Conservation (phyloP, 2,797 vertebrate genomes). For the Sciaenops ocellatus region DNA sequence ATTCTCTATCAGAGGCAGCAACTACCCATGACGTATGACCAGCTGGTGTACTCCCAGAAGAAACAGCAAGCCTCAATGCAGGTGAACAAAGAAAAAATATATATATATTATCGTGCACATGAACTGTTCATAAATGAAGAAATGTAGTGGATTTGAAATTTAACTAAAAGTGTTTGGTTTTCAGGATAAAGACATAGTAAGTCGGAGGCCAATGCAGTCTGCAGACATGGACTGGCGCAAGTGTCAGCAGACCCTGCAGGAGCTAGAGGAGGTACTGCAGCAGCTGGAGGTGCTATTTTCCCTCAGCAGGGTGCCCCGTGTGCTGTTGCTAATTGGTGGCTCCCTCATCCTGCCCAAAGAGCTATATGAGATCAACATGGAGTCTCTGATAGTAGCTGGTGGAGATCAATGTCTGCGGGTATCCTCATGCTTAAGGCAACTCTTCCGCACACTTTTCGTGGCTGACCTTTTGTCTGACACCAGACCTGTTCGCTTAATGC, state of each 20-base stretch:
- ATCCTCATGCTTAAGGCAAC: conserved; percentile 88
- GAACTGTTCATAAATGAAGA: neutral
- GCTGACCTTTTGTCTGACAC: conserved; percentile 93
- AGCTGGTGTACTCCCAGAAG: conserved; percentile 89
- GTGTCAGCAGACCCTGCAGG: conserved; percentile 88
- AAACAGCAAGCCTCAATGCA: conserved; percentile 74
- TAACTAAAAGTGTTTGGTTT: conserved; percentile 14
- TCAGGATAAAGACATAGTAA: conserved; percentile 83
- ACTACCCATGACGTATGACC: conserved; percentile 95
- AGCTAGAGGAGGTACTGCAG: conserved; percentile 90
- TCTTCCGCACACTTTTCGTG: conserved; percentile 93
- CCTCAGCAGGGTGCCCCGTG: conserved; percentile 90
- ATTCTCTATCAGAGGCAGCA: conserved; percentile 95
- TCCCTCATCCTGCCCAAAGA: conserved; percentile 90
- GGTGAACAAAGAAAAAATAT: conserved; percentile 62
- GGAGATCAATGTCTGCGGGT: conserved; percentile 86
- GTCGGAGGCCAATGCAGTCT: conserved; percentile 71
- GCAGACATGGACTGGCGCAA: conserved; percentile 81
- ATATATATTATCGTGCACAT: neutral
- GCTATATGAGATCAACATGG: conserved; percentile 95
- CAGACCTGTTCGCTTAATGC: conserved; percentile 85
- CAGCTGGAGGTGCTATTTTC: conserved; percentile 93
- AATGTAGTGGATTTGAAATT: neutral
- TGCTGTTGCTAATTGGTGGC: conserved; percentile 93
- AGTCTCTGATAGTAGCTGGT: conserved; percentile 81